These are phyloP conservation scores for Tortricodes alternella DNA, from an alignment of 2,888 invertebrate genomes.

Conservation along the genomic window DNA sequence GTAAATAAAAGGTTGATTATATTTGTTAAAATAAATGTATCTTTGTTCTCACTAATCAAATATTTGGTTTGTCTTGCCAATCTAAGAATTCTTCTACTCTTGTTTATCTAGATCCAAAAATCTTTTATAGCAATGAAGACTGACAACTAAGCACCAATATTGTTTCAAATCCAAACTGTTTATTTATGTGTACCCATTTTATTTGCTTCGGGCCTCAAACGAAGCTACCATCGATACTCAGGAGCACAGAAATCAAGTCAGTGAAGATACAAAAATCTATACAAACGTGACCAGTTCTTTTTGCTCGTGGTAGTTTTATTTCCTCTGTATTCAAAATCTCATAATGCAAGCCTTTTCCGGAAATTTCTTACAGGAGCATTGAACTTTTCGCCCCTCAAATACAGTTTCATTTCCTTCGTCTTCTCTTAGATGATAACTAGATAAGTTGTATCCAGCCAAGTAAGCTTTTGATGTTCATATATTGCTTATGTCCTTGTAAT, in stretches of 20 bases:
- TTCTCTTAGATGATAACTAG: slow-evolving; percentile 1
- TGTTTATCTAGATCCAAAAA: slow-evolving; percentile 9
- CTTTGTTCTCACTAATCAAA: slow-evolving; percentile 11
- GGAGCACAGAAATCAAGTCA: too few species aligned
- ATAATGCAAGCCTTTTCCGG: not conserved
- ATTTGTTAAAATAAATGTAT: not conserved
- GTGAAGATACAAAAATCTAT: too few species aligned
- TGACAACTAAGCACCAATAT: slow-evolving; percentile 27
- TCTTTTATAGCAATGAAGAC: not conserved
- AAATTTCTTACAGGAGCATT: not conserved
- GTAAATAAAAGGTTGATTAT: too few species aligned
- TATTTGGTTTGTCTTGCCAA: not conserved
- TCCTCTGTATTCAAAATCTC: slow-evolving; percentile 38
- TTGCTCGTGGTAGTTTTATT: slow-evolving; percentile 44
- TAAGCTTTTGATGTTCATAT: slow-evolving; percentile 31
- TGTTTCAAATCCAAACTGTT: slow-evolving; percentile 29
- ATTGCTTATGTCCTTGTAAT: slow-evolving; percentile 21
- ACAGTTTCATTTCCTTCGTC: not conserved
- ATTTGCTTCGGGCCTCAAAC: slow-evolving; percentile 47
- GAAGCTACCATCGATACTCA: slow-evolving; percentile 28
- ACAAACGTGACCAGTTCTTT: too few species aligned
- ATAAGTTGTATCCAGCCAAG: slow-evolving; percentile 15
- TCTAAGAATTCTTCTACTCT: not conserved
- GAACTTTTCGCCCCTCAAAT: not conserved
- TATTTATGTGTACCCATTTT: slow-evolving; percentile 1